Evolutionary conservation across 2,888 invertebrate species (phyloP), one percentile per base, ranked within the genome.

Genomic region (Anorthoa munda): DNA sequence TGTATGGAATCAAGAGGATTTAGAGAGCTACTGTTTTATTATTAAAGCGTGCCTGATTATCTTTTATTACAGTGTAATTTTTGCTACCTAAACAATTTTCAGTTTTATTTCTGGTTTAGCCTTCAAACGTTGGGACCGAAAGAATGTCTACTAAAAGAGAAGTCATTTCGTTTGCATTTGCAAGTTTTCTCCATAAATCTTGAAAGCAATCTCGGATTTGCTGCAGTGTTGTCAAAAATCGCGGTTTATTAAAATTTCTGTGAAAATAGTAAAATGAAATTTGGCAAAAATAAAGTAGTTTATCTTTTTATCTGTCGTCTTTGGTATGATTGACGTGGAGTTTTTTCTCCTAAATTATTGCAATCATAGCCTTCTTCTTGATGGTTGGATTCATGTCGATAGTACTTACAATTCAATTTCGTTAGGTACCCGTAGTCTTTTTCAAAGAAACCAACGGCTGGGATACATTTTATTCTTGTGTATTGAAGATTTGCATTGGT

Each of bases 271-370:
- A 83, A 91, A 92, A 91, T 90, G 90, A 90, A 92, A 91, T 87
- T 93, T 90, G 88, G 91, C 89, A 89, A 88, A 91, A 90, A 87
- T 89, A 89, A 90, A 91, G 90, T 90, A 90, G 91, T 92, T 91
- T 90, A 89, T 89, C 87, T 89, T 91, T 92, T 90, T 89, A 90
- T 89, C 86, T 91, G 80, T 87, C 71, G 69, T 66, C 59, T 46
- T 55, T 86, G 90, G 90, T 76, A 61, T 81, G 86, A 90, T 77
- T 78, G 75, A 78, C 45, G 60, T 48, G 76, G 39, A 17, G n/a
- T 46, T 45, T 45, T 11, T 18, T 26, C 4, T 18, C 9, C 13
- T 3, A n/a, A 13, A 45, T 67, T 56, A 45, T 67, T 56, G 21
- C 9, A 66, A 13, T 4, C n/a, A 12, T 45, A 67, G 12, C 9